Evolutionary conservation across 2,797 vertebrate genomes (phyloP), one percentile per base, ranked within the genome.

Genomic region (Amblyraja radiata): DNA sequence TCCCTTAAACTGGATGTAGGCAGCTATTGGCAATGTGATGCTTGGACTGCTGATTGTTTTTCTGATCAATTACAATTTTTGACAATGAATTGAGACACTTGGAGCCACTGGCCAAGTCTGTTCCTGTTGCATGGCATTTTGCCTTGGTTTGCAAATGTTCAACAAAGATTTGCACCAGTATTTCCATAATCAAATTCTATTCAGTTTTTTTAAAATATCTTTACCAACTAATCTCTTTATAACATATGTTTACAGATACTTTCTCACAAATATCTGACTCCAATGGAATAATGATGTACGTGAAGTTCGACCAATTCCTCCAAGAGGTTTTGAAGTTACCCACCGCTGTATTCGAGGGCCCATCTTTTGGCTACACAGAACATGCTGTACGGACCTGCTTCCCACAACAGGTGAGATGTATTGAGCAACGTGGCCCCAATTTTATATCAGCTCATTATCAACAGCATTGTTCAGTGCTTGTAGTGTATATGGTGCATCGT

Each of bases 221-320:
- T 71, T 92, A n/a, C 21, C 7, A 92, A 1, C 10, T 84, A 0
- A 54, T 74, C 8, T 16, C 46, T n/a, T 46, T 36, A 71, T 21
- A 18, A 71, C 3, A 36, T 54, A 28, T 11, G 94, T 77, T 96
- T 94, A 93, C 96, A 99, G 99, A 99, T 95, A 95, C 99, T 95
- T 99, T 99, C 96, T 99, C 98, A 58, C 98, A 99, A 96, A 98
- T 99, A 94, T 99, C 98, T 0, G 99, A 99, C 95, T 98, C 98
- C 63, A 97, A 95, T 6, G 98, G 98, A 80, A 95, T 97, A 93
- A 96, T 99, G 98, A 95, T 98, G 86, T 98, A 98, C 94, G 95
- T 96, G 36, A 99, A 98, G 96, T 98, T 99, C 61, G 98, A 99
- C 93, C 99, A 99, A 96, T 98, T 99, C 93, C 95, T 99, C 83